Evolutionary conservation across 2,888 invertebrate species (phyloP).

Genomic region (Caradrina kadenii): DNA sequence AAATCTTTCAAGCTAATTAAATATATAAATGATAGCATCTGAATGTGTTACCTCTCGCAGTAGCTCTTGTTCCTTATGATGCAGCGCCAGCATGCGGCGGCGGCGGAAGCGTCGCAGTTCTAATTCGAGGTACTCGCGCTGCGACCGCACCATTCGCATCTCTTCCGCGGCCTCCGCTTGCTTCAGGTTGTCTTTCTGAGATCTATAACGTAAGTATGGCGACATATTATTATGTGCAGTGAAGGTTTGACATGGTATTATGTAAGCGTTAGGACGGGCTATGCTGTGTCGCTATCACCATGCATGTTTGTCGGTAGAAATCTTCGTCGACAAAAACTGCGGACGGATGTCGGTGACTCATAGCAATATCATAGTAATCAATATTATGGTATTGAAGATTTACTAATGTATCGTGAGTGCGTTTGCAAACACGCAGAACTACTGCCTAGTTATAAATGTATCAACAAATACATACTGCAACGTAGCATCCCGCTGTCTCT

Average conservation of each 20-base stretch:
- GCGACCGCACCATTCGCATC: slow-evolving; percentile 95
- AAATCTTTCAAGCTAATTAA: too few species aligned
- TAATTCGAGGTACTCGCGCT: slow-evolving; percentile 97
- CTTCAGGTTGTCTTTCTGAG: slow-evolving; percentile 97
- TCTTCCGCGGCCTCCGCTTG: slow-evolving; percentile 98
- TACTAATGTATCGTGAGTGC: too few species aligned
- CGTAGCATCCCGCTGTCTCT: slow-evolving; percentile 97
- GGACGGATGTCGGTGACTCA: too few species aligned
- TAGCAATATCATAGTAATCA: too few species aligned
- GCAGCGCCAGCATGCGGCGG: slow-evolving; percentile 96
- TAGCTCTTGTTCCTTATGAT: slow-evolving; percentile 97
- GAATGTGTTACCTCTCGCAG: slow-evolving; percentile 93
- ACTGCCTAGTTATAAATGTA: neutral
- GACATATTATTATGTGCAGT: neutral
- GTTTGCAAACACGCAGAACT: too few species aligned
- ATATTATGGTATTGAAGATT: too few species aligned
- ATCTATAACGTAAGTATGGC: slow-evolving; percentile 81
- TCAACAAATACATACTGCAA: slow-evolving; percentile 90
- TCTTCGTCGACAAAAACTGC: too few species aligned
- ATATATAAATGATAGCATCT: too few species aligned
- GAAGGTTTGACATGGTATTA: neutral
- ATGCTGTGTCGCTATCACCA: too few species aligned
- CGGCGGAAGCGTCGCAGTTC: slow-evolving; percentile 98
- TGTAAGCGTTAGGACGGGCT: too few species aligned
- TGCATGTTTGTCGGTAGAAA: too few species aligned